Percentiles rank a stretch among this genome's conserved stretches.
These are phyloP conservation scores for Pammene aurita DNA, from an alignment of 2,888 invertebrate genomes.

Conservation along the genomic window DNA sequence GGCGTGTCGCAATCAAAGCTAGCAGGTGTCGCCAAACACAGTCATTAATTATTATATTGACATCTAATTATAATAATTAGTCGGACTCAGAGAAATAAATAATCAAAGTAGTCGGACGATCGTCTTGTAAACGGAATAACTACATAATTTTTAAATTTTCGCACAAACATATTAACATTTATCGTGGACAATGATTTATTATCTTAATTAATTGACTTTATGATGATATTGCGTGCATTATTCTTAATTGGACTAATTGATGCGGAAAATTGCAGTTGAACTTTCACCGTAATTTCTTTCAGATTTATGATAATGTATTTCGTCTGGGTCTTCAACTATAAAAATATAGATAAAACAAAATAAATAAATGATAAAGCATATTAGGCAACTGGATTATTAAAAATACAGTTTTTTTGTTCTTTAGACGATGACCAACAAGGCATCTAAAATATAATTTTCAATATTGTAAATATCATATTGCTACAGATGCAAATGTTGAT, in stretches of 20 bases:
- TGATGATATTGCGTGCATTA: conserved; percentile 16
- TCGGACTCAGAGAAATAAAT: no score
- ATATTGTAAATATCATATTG: background rate
- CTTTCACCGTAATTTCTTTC: conserved; percentile 23
- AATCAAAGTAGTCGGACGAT: conserved; percentile 29
- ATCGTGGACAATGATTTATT: conserved; percentile 31
- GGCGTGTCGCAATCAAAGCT: conserved; percentile 26
- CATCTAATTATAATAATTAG: conserved; percentile 40
- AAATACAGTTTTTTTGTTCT: background rate
- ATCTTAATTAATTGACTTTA: conserved; percentile 31
- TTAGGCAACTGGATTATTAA: no score
- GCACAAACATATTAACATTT: conserved; percentile 22
- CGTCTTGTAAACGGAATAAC: conserved; percentile 25
- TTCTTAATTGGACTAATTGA: conserved; percentile 24
- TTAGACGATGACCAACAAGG: background rate
- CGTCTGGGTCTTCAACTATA: conserved; percentile 3
- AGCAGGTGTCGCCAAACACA: conserved; percentile 34
- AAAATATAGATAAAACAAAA: background rate
- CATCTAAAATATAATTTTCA: background rate
- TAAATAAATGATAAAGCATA: no score
- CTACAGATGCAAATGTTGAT: background rate
- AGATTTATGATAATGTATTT: conserved; percentile 18
- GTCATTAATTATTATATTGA: conserved; percentile 37
- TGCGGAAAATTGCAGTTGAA: conserved; percentile 17
- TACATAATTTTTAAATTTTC: conserved; percentile 29